A percentile compares a stretch with the other conserved stretches of the same genome.
These are phyloP conservation scores for Nemotelus nigrinus DNA, from an alignment of 2,888 invertebrate genomes.

Conservation along the genomic window DNA sequence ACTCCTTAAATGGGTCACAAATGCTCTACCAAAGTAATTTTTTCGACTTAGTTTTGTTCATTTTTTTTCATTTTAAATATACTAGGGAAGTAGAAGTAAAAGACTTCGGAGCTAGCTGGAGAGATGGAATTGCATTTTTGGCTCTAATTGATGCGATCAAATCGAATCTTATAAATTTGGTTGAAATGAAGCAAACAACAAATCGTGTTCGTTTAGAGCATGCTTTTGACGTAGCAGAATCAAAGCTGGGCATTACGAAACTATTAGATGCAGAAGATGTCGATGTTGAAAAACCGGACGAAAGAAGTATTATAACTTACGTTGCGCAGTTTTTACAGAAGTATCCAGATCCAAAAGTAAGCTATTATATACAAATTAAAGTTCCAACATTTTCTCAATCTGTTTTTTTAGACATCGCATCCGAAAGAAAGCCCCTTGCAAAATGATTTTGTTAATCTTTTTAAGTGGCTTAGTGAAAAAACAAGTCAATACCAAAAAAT, in stretches of 20 bases:
- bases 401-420: too few relatives aligned
- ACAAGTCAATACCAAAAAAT: conserved; percentile 80
- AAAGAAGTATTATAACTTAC: conserved; percentile 98
- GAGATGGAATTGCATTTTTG: conserved; percentile 94
- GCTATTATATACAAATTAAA: conserved; percentile 27
- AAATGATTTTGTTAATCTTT: conserved; percentile 64
- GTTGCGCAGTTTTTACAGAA: conserved; percentile 97
- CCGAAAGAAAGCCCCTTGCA: not conserved
- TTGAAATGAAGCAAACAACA: conserved; percentile 79
- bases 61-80: conserved; percentile 50
- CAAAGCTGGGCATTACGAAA: conserved; percentile 88
- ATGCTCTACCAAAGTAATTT: conserved; percentile 82
- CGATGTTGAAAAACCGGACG: conserved; percentile 94
- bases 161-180: conserved; percentile 89
- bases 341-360: conserved; percentile 85
- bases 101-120: conserved; percentile 96
- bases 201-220: conserved; percentile 88
- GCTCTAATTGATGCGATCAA: conserved; percentile 95
- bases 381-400: too few relatives aligned
- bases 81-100: conserved; percentile 85
- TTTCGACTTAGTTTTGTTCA: conserved; percentile 2
- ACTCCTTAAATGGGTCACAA: conserved; percentile 92
- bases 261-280: conserved; percentile 95
- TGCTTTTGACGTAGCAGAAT: conserved; percentile 93
- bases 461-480: conserved; percentile 84